Evolutionary conservation across 2,797 vertebrate genomes (phyloP).

Genomic region (Betta splendens): DNA sequence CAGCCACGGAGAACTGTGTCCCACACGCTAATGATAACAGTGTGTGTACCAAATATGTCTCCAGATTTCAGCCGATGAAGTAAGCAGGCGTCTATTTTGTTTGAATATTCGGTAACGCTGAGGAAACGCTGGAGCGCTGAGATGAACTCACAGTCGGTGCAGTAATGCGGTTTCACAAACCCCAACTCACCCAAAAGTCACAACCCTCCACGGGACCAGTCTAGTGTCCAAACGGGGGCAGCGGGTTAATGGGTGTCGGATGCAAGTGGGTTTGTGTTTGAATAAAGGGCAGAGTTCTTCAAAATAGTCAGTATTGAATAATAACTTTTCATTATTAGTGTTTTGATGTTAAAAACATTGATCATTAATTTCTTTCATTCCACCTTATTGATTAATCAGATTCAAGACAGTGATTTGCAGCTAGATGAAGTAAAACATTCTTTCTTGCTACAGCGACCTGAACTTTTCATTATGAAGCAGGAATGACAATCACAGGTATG

Average conservation of each 20-base stretch:
- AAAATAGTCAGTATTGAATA: too few species aligned
- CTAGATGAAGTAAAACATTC: too few species aligned
- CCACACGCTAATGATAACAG: constrained; percentile 32
- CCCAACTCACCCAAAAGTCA: background rate
- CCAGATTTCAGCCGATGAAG: constrained; percentile 30
- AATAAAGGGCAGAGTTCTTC: too few species aligned
- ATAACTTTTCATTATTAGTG: too few species aligned
- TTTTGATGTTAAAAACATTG: too few species aligned
- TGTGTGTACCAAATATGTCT: constrained; percentile 19
- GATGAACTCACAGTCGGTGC: constrained; percentile 11
- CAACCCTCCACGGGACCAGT: background rate
- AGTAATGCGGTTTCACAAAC: constrained; percentile 17
- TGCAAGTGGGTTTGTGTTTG: too few species aligned
- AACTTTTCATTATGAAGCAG: constrained; percentile 71
- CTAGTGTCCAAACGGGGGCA: too few species aligned
- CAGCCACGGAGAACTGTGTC: constrained; percentile 21
- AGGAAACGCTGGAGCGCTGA: constrained; percentile 28
- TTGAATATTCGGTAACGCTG: constrained; percentile 34
- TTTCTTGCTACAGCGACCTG: too few species aligned
- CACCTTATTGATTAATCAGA: too few species aligned
- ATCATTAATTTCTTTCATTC: too few species aligned
- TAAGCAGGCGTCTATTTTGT: constrained; percentile 30
- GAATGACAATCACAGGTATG: constrained; percentile 62
- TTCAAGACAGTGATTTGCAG: too few species aligned
- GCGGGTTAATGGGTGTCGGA: too few species aligned